Conservation (phyloP, 2,797 vertebrate genomes). For the Helarctos malayanus region DNA sequence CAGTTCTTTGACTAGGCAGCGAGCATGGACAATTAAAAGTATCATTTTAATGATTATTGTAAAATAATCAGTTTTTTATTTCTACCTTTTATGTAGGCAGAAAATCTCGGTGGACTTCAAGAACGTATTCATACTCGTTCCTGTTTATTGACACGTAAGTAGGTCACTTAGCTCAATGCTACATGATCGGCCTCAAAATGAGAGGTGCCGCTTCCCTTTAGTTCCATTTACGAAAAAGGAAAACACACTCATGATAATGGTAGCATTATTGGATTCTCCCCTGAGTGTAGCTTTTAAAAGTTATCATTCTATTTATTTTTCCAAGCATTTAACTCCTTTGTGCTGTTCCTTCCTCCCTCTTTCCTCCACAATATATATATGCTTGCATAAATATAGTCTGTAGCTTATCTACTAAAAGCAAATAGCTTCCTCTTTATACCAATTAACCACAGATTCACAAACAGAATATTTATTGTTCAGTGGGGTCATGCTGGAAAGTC, state of each 20-base stretch:
- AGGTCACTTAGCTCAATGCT: neutral
- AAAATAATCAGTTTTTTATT: neutral
- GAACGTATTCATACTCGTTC: neutral
- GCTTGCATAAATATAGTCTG: neutral
- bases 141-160: neutral
- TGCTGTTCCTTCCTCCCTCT: neutral
- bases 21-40: neutral
- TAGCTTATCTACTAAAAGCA: neutral
- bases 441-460: neutral
- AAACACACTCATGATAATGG: neutral
- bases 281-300: neutral
- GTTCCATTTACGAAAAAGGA: neutral
- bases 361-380: neutral
- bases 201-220: neutral
- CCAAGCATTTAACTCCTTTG: neutral
- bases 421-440: neutral
- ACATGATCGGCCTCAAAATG: neutral
- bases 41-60: neutral
- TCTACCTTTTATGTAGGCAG: neutral
- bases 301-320: neutral
- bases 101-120: neutral
- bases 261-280: neutral
- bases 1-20: neutral
- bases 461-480: neutral
- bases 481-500: neutral